Evolutionary conservation across 2,888 invertebrate species (phyloP).

Genomic region (Callyntrura sp.): DNA sequence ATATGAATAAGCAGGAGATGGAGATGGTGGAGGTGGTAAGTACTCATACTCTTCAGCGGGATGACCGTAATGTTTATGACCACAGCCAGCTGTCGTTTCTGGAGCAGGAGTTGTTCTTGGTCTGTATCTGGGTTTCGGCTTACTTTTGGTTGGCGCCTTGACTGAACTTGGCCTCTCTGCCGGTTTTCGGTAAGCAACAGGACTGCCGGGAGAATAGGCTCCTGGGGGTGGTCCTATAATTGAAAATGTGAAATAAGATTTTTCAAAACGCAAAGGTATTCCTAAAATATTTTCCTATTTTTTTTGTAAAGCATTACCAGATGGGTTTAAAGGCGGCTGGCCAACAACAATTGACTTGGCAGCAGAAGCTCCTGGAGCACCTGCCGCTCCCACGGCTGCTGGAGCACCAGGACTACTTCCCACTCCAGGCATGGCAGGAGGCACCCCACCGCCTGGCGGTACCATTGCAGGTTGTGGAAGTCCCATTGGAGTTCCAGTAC

Average conservation of each 20-base stretch:
- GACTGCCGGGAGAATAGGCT: slow-evolving; percentile 57
- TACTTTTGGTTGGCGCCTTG: not conserved
- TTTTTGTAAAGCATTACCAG: no score
- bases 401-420: no score
- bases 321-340: slow-evolving; percentile 62
- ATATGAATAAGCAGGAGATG: no score
- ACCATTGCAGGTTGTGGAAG: not conserved
- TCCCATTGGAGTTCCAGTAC: slow-evolving; percentile 60
- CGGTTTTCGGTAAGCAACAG: slow-evolving; percentile 32
- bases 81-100: not conserved
- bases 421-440: no score
- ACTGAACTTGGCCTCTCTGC: not conserved
- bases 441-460: no score
- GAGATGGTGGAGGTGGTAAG: not conserved
- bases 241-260: no score
- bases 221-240: slow-evolving; percentile 50
- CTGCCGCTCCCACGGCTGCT: not conserved
- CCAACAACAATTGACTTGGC: not conserved
- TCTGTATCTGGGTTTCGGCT: slow-evolving; percentile 26
- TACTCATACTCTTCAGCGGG: no score
- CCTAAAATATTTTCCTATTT: no score
- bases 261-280: no score
- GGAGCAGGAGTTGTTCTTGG: slow-evolving; percentile 6
- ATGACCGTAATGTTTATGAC: not conserved
- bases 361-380: not conserved